Evolutionary conservation across 2,888 invertebrate species (phyloP).

Genomic region (Chirona hameri): DNA sequence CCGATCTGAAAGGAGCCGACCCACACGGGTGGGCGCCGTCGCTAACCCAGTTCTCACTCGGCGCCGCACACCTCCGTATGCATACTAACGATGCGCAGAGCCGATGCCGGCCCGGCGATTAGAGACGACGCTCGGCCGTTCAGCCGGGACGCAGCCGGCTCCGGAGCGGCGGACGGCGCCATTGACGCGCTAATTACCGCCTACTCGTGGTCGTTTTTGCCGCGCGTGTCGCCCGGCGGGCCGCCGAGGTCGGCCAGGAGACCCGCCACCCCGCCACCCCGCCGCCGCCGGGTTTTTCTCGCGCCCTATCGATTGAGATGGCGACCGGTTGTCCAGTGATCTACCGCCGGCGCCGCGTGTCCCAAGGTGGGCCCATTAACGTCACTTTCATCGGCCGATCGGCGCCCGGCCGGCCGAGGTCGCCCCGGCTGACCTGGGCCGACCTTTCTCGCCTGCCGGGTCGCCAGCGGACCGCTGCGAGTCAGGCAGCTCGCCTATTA

Average conservation of each 20-base stretch:
- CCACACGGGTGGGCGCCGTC: neutral
- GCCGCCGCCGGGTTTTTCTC: neutral
- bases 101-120: neutral
- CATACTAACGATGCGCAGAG: neutral
- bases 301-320: neutral
- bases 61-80: neutral
- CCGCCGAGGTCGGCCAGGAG: too few relatives aligned
- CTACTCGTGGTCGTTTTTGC: neutral
- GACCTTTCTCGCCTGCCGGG: neutral
- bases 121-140: neutral
- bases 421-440: neutral
- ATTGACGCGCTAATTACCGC: neutral
- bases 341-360: neutral
- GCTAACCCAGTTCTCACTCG: neutral
- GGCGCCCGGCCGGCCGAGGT: neutral
- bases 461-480: neutral
- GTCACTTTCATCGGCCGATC: conserved; percentile 8
- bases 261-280: neutral
- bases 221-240: neutral
- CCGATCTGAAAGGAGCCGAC: neutral
- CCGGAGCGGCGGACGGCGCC: neutral
- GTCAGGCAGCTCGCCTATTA: neutral
- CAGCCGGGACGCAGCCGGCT: neutral
- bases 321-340: neutral
- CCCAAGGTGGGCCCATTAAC: neutral